These are phyloP conservation scores for Dermolepida albohirtum DNA, from an alignment of 2,888 invertebrate genomes.

Conservation along the genomic window DNA sequence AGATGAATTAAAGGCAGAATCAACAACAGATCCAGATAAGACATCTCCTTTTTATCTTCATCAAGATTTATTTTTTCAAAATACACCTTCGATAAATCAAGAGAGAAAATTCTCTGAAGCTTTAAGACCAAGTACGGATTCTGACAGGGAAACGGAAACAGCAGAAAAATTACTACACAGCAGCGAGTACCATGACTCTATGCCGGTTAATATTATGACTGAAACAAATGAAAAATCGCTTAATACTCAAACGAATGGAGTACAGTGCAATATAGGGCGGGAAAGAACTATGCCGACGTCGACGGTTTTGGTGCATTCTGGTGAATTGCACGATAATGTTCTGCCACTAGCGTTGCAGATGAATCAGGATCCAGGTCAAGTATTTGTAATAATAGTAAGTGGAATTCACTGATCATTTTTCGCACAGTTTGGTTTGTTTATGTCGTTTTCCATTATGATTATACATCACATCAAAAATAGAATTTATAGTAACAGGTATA, in stretches of 20 bases:
- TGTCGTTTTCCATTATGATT: slow-evolving; percentile 21
- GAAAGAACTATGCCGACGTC: slow-evolving; percentile 17
- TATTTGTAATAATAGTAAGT: slow-evolving; percentile 67
- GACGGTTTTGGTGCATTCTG: slow-evolving; percentile 63
- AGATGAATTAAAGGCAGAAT: too few species aligned
- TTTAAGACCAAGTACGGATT: slow-evolving; percentile 34
- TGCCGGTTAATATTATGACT: slow-evolving; percentile 49
- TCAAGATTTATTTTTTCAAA: slow-evolving; percentile 37
- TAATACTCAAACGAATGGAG: slow-evolving; percentile 35
- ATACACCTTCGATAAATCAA: slow-evolving; percentile 23
- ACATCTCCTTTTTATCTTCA: slow-evolving; percentile 47
- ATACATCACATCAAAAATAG: neutral
- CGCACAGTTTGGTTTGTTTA: slow-evolving; percentile 32
- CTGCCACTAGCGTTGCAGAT: slow-evolving; percentile 53
- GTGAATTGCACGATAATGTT: slow-evolving; percentile 66
- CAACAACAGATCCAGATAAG: too few species aligned
- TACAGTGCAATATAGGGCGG: slow-evolving; percentile 33
- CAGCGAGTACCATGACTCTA: slow-evolving; percentile 69
- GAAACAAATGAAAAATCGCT: slow-evolving; percentile 11
- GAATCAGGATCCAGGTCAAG: slow-evolving; percentile 63
- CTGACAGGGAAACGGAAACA: slow-evolving; percentile 20
- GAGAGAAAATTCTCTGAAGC: slow-evolving; percentile 45
- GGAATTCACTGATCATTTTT: slow-evolving; percentile 53
- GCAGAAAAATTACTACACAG: slow-evolving; percentile 64
- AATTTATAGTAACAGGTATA: neutral